Conservation (phyloP, 2,113 vertebrate genomes). For the Hirundichthys speculiger region DNA sequence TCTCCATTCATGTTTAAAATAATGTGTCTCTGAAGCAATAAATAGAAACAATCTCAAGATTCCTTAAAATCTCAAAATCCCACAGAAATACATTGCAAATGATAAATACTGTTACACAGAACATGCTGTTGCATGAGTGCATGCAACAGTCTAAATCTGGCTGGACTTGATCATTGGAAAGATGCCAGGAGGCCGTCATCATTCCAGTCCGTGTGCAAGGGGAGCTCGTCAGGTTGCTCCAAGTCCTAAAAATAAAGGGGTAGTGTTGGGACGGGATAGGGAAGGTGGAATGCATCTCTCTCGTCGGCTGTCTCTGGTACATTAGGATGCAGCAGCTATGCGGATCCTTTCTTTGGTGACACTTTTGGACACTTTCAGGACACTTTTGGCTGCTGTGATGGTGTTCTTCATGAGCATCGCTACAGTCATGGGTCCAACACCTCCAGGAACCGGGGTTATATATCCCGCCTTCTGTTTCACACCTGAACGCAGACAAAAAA, state of each 20-base stretch:
- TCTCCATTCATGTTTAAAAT: slow-evolving; percentile 45
- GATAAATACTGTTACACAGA: slow-evolving; percentile 57
- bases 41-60: slow-evolving; percentile 57
- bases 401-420: slow-evolving; percentile 99
- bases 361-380: slow-evolving; percentile 85
- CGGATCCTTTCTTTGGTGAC: slow-evolving; percentile 79
- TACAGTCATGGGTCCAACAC: slow-evolving; percentile 97
- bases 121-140: slow-evolving; percentile 42
- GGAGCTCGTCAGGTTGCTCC: slow-evolving; percentile 31
- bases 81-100: slow-evolving; percentile 22
- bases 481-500: slow-evolving; percentile 67
- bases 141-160: slow-evolving; percentile 67
- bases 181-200: slow-evolving; percentile 67
- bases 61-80: slow-evolving; percentile 14
- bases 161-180: slow-evolving; percentile 25
- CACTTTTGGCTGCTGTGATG: slow-evolving; percentile 93
- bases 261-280: slow-evolving; percentile 13
- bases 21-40: slow-evolving; percentile 55
- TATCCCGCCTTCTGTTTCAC: slow-evolving; percentile 93
- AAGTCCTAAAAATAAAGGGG: slow-evolving; percentile 20
- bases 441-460: slow-evolving; percentile 95
- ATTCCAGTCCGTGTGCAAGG: slow-evolving; percentile 69
- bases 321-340: slow-evolving; percentile 79
- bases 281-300: slow-evolving; percentile 67
- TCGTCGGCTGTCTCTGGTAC: background rate